phyloP scores from a whole-genome alignment of 2,888 invertebrate genomes.

The Orthosia incerta region DNA sequence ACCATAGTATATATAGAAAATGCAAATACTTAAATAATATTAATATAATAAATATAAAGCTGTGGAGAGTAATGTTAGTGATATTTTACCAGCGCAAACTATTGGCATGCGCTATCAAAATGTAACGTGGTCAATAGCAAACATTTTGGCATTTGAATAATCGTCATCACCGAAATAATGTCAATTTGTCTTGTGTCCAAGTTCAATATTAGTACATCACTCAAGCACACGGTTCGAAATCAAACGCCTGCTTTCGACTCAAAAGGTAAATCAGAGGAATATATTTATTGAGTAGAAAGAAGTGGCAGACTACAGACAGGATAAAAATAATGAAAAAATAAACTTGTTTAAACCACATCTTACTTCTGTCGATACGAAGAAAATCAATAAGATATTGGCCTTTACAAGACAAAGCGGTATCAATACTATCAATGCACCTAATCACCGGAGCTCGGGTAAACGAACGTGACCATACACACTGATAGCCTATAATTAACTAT shows the following conservation, averaged over 20 bases:
- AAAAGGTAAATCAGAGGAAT: not conserved
- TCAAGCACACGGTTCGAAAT: not conserved
- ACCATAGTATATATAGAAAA: too few relatives aligned
- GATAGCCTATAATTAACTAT: constrained; percentile 58
- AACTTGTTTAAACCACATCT: not conserved
- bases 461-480: constrained; percentile 56
- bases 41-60: too few relatives aligned
- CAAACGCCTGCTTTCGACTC: not conserved
- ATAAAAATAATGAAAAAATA: not conserved
- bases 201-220: not conserved
- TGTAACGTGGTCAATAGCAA: too few relatives aligned
- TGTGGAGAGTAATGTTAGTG: too few relatives aligned
- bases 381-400: constrained; percentile 20
- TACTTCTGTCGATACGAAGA: not conserved
- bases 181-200: too few relatives aligned
- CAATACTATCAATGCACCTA: constrained; percentile 24
- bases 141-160: too few relatives aligned
- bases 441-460: constrained; percentile 36
- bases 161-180: too few relatives aligned
- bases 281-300: not conserved
- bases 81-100: too few relatives aligned
- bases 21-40: too few relatives aligned
- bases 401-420: constrained; percentile 14
- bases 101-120: too few relatives aligned
- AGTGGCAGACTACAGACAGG: not conserved